Base-by-base conservation (phyloP, 2,888 invertebrate species). In the Caenorhabditis japonica region DNA sequence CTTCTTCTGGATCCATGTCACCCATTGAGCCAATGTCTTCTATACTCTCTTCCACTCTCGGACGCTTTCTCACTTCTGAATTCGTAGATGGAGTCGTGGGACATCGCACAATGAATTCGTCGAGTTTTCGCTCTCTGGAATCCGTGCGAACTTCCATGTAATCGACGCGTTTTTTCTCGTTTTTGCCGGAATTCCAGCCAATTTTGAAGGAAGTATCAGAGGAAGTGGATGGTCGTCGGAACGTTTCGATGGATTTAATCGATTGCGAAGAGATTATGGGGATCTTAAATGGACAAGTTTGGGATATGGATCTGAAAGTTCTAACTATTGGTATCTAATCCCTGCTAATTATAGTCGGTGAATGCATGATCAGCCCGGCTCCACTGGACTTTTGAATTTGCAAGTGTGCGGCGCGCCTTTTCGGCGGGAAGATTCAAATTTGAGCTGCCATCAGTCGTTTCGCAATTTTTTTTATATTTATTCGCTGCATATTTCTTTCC, bases 61-160 rank as follows among this genome's bases (percentile, higher is more conserved):
- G 17, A 30, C 55, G 25, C 21, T 55, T 55, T 10, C 30, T 30
- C 43, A 23, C 23, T 23, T 19, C 43, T 15, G 17, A 12, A 1
- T 27, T 39, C 53, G 19, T 19, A 12, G 19, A 13, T 1, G n/a
- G 13, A 17, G 2, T 12, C 8, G 21, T 10, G 0, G 44, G 53
- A 17, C 71, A 47, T 27, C 55, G 23, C 3, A 60, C 30, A 5
- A 75, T 25, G 25, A 75, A 75, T 39, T 75, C 71, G 27, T 75
- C 66, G 25, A 75, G 46, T 49, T 43, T 71, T 15, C 71, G 43
- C 21, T 75, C 75, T 34, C 53, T 75, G 17, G 51, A 23, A 47
- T 75, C 75, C 4, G 66, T 71, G 41, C 75, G 47, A 15, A 71
- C 39, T 38, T 75, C 71, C 76, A 72, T 68, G 27, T 76, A 66